Base-by-base conservation (phyloP, 2,888 invertebrate genomes). In the Athrips mouffetella region DNA sequence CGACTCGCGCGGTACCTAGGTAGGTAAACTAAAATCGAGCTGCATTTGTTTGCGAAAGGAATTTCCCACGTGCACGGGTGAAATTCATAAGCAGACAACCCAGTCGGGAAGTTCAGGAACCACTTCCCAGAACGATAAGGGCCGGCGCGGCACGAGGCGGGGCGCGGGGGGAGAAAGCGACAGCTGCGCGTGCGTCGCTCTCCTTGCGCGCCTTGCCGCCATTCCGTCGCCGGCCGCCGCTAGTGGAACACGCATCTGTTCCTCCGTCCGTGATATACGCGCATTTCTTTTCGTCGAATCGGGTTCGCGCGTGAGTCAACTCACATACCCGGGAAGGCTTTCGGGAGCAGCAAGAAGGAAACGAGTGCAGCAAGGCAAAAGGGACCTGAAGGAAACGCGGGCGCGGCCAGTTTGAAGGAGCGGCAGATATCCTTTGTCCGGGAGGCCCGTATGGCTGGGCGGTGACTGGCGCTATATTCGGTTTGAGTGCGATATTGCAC, bases 41-140 rank as follows among this genome's bases (percentile, higher is more conserved):
- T 2, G 18, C 48, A 53, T 53, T 65, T 68, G 33, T 40, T 7
- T 20, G 37, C 13, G 31, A 44, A 20, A 21, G 39, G 30, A 47
- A 30, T 46, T 54, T 46, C 35, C 70, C 76, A 72, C 70, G 67
- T 60, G 59, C 50, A 58, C 52, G 59, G 70, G 64, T 64, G 65
- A 67, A 71, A 67, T 63, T 65, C 67, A 65, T 53, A 51, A 58
- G 63, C 57, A 70, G 77, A 68, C 76, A 83, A 80, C 83, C 72
- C 76, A 63, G 72, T 74, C 78, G 87, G 87, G 87, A 88, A 86
- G 85, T 76, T 84, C 80, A 85, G 87, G 87, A 88, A 86, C 87
- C 84, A 86, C 84, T 88, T 86, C 87, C 87, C 86, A 87, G 87
- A 87, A 87, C 86, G 86, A 85, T 84, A 80, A 81, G 85, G 84